Evolutionary conservation across 2,113 vertebrate genomes (phyloP).

Genomic region (Etheostoma spectabile): DNA sequence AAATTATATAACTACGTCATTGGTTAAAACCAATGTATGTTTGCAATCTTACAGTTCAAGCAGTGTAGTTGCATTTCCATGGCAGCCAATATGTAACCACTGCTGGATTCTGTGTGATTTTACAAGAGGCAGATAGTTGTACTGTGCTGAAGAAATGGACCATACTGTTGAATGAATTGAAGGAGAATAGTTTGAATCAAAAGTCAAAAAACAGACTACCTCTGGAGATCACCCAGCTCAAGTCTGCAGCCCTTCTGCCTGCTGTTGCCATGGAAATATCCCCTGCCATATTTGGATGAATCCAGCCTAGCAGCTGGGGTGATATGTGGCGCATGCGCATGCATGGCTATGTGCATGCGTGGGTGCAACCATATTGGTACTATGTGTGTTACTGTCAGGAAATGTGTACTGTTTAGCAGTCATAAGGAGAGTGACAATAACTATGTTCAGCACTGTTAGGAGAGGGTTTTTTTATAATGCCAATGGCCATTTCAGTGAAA

Average conservation of each 20-base stretch:
- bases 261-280: conserved; percentile 83
- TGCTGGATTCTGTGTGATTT: conserved; percentile 15
- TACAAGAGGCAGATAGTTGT: conserved; percentile 12
- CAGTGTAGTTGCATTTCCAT: not conserved
- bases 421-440: not conserved
- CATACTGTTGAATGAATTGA: conserved; percentile 48
- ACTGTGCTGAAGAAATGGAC: not conserved
- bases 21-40: not conserved
- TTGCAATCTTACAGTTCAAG: not conserved
- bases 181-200: conserved; percentile 64
- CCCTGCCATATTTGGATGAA: conserved; percentile 74
- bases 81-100: conserved; percentile 20
- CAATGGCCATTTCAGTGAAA: conserved; percentile 5
- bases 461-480: not conserved
- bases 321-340: conserved; percentile 61
- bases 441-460: not conserved
- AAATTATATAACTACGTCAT: not conserved
- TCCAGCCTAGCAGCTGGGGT: conserved; percentile 72
- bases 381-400: conserved; percentile 30
- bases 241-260: conserved; percentile 70
- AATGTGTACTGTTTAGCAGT: conserved; percentile 18
- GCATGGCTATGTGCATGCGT: conserved; percentile 63
- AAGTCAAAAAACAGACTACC: conserved; percentile 67
- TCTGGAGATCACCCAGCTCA: conserved; percentile 65
- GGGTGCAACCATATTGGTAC: conserved; percentile 33